A percentile compares a stretch with the other conserved stretches of the same genome.
phyloP scores from a whole-genome alignment of 1,140 invertebrate species.

The Melitaea cinxia region DNA sequence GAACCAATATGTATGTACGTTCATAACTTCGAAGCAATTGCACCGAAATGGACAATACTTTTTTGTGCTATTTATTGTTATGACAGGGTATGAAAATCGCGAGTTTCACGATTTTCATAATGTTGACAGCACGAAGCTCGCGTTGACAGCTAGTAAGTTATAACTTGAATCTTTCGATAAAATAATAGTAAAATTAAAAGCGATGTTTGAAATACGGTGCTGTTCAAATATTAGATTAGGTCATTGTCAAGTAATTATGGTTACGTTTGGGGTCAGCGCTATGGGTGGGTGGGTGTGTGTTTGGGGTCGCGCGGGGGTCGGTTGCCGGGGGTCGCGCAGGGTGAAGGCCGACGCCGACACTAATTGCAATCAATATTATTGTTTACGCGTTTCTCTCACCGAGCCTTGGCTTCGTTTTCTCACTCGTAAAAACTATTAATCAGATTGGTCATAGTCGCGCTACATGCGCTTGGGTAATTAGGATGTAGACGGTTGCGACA shows the following conservation, averaged over 20 bases:
- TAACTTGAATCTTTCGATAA: no score
- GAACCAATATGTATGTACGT: no score
- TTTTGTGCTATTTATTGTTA: no score
- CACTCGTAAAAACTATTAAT: slow-evolving; percentile 41
- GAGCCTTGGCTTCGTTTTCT: slow-evolving; percentile 49
- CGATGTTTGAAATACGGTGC: neutral
- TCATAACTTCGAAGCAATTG: no score
- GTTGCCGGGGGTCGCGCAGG: slow-evolving; percentile 12
- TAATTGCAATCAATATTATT: slow-evolving; percentile 45
- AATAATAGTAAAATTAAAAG: no score
- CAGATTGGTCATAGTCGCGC: slow-evolving; percentile 36
- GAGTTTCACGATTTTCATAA: no score
- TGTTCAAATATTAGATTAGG: neutral
- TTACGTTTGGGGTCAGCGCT: neutral
- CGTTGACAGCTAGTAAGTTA: no score
- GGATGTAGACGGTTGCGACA: neutral
- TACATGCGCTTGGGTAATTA: slow-evolving; percentile 16
- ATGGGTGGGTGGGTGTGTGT: neutral
- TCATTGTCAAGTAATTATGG: neutral
- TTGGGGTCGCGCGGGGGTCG: neutral
- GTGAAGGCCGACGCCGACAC: slow-evolving; percentile 16
- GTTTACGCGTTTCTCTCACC: slow-evolving; percentile 35
- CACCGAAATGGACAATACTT: no score
- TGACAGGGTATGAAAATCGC: no score
- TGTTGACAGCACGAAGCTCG: no score